Conservation (phyloP, 1,140 invertebrate genomes). For the Vanessa atalanta region DNA sequence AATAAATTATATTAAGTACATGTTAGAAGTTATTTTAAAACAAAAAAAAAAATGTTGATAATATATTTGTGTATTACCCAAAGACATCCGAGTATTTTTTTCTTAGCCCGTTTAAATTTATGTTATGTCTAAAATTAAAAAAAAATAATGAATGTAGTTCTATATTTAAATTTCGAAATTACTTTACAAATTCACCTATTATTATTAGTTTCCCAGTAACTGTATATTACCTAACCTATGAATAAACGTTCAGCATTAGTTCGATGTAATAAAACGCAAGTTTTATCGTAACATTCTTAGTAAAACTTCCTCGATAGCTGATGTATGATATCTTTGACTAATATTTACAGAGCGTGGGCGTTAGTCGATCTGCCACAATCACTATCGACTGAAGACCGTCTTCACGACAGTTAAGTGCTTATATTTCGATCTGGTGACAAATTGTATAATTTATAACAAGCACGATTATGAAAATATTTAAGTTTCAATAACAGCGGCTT, state of each 20-base stretch:
- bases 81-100: too few relatives aligned
- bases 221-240: conserved; percentile 13
- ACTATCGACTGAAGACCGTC: conserved; percentile 50
- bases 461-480: conserved; percentile 40
- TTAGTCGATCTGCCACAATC: conserved; percentile 66
- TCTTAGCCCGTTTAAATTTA: too few relatives aligned
- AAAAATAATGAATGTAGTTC: too few relatives aligned
- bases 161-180: too few relatives aligned
- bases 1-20: not conserved
- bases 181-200: not conserved
- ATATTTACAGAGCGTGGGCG: conserved; percentile 75
- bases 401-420: conserved; percentile 50
- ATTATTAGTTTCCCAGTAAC: conserved; percentile 9
- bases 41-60: too few relatives aligned
- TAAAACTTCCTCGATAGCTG: conserved; percentile 60
- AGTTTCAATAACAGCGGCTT: conserved; percentile 32
- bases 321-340: conserved; percentile 63
- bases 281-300: conserved; percentile 64
- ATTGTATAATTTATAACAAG: conserved; percentile 52
- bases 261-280: conserved; percentile 45
- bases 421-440: conserved; percentile 51
- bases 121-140: too few relatives aligned
- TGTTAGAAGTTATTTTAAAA: too few relatives aligned
- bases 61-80: too few relatives aligned
- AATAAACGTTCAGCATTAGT: not conserved